These are phyloP conservation scores for Nanorana parkeri DNA, from an alignment of 2,113 vertebrate species.

Conservation along the genomic window DNA sequence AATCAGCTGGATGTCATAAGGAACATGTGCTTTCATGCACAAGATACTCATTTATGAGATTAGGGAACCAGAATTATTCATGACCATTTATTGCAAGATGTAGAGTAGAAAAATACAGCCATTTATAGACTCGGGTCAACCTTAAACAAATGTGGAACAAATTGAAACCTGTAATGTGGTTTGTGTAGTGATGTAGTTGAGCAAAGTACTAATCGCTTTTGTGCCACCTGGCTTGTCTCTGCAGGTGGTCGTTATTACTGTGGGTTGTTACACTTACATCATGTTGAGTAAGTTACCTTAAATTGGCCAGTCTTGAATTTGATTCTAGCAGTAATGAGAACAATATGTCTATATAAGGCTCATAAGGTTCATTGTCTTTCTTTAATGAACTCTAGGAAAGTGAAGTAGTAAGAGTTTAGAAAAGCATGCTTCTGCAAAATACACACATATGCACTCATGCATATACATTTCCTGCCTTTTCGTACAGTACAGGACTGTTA, in stretches of 20 bases:
- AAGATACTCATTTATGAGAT: not conserved
- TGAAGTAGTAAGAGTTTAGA: not conserved
- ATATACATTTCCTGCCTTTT: too few relatives aligned
- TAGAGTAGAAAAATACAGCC: conserved; percentile 1
- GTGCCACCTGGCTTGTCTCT: conserved; percentile 52
- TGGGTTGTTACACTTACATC: conserved; percentile 44
- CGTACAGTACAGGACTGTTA: not conserved
- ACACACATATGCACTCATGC: not conserved
- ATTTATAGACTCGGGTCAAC: conserved; percentile 32
- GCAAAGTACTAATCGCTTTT: conserved; percentile 52
- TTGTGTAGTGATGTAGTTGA: conserved; percentile 44
- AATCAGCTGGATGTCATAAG: not conserved
- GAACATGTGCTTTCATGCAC: not conserved
- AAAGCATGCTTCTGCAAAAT: conserved; percentile 11
- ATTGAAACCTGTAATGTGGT: conserved; percentile 32
- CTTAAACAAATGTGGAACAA: conserved; percentile 40
- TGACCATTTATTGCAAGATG: not conserved
- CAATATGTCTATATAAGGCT: conserved; percentile 50
- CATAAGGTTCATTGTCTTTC: conserved; percentile 48
- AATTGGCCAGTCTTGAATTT: conserved; percentile 53
- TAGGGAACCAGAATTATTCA: not conserved
- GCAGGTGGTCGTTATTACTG: conserved; percentile 52
- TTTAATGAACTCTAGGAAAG: conserved; percentile 46
- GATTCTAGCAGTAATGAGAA: conserved; percentile 54
- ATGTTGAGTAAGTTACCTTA: conserved; percentile 53